Base-by-base conservation (phyloP, 2,888 invertebrate genomes). In the Meandrusa payeni region DNA sequence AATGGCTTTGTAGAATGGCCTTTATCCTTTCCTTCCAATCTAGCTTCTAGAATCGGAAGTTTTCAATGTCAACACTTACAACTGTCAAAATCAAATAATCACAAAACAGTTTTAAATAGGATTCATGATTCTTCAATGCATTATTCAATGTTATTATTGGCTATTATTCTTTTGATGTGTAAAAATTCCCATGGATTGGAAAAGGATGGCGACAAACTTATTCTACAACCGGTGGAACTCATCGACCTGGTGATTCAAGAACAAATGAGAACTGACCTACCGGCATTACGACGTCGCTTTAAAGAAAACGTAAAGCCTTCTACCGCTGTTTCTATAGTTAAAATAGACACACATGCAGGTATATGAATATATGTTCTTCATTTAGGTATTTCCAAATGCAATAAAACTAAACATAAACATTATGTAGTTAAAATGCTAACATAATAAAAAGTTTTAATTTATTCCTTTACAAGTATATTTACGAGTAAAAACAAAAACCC, bases 181-280 rank as follows among this genome's bases (percentile, higher is more conserved):
- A 27, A 32, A 22, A 19, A 5, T 5, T 20, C 26, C 2, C 2
- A 20, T n/a, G 31, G n/a, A 9, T 7, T 43, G 23, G 51, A 47
- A 23, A 50, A 37, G 24, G 52, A 59, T 19, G 61, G 64, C 9
- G 67, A 65, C 15, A 70, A 61, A 39, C 22, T 69, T 3, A 32
- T 65, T 1, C 48, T 76, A 12, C 64, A 64, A 45, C 64, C 73
- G 2, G 48, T 62, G 5, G 70, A 75, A 26, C 47, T 76, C 6
- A 61, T 73, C n/a, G 67, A 73, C 39, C 55, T 73, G 6, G 60
- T 76, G 2, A 41, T 61, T 37, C 46, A 68, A 43, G 74, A 76
- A 36, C 57, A 55, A 23, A 41, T 48, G 15, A 57, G 54, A 47
- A 51, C 39, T 5, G 46, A 47, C n/a, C 11, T 6, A 1, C 15